These are phyloP conservation scores for Hypena proboscidalis DNA, from an alignment of 2,888 invertebrate species.

Conservation along the genomic window DNA sequence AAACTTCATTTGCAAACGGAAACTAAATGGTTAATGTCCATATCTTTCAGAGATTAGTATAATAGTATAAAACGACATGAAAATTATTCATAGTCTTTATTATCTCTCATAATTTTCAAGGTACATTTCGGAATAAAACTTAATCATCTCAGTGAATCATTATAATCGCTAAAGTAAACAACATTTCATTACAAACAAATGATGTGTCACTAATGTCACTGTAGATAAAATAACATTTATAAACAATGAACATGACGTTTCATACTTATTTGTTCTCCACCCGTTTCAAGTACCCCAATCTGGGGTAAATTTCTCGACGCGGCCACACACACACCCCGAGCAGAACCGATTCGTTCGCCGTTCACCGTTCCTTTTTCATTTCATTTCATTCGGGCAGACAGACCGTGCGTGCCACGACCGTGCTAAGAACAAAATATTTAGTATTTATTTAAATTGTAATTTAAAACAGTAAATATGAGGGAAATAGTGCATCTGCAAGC, in stretches of 20 bases:
- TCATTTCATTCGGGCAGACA: constrained; percentile 63
- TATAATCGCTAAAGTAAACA: too few species aligned
- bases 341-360: constrained; percentile 48
- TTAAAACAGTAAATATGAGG: constrained; percentile 86
- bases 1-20: too few species aligned
- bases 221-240: not conserved
- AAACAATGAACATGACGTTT: not conserved
- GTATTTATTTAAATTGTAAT: constrained; percentile 47
- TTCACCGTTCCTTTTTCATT: constrained; percentile 59
- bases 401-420: constrained; percentile 57
- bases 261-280: not conserved
- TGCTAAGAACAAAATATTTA: constrained; percentile 36
- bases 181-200: too few species aligned
- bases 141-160: not conserved
- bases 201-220: not conserved
- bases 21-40: too few species aligned
- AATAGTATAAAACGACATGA: too few species aligned
- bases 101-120: too few species aligned
- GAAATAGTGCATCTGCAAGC: constrained; percentile 94
- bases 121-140: too few species aligned
- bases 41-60: too few species aligned
- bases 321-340: constrained; percentile 70
- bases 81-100: too few species aligned
- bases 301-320: constrained; percentile 38
- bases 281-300: constrained; percentile 35